Evolutionary conservation across 37 sponge, comb jelly and placozoan species (phyloP).

Genomic region (Diacarnus erythraeanus): DNA sequence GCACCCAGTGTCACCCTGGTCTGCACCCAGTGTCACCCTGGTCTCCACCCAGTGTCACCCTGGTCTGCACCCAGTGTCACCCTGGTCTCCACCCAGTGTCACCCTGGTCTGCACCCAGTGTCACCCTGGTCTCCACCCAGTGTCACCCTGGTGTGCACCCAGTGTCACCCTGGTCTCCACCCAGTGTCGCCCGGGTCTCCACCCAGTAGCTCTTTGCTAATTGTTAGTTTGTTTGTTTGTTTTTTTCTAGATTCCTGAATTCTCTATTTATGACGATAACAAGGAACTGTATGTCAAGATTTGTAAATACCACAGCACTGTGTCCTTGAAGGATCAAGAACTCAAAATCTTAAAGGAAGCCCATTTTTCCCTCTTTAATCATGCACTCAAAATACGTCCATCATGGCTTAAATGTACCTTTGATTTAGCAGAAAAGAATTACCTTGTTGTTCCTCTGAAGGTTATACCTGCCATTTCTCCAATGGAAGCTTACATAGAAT

Average conservation of each 20-base stretch:
- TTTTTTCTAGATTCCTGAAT: conserved; percentile 47
- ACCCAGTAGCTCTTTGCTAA: background rate
- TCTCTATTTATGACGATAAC: conserved; percentile 50
- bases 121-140: too few relatives aligned
- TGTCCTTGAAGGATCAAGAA: conserved; percentile 16
- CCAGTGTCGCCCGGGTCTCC: too few relatives aligned
- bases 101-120: too few relatives aligned
- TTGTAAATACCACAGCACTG: conserved; percentile 1
- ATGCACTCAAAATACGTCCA: conserved; percentile 34
- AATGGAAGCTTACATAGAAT: conserved; percentile 27
- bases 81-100: too few relatives aligned
- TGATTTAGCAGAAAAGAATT: conserved; percentile 18
- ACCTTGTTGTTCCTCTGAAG: conserved; percentile 59
- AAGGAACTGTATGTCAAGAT: conserved; percentile 42
- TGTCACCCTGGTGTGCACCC: too few relatives aligned
- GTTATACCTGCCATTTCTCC: background rate
- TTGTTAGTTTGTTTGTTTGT: background rate
- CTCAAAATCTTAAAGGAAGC: conserved; percentile 15
- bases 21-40: too few relatives aligned
- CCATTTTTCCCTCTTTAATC: conserved; percentile 43
- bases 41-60: too few relatives aligned
- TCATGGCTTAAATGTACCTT: conserved; percentile 18
- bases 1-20: too few relatives aligned
- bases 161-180: too few relatives aligned
- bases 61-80: too few relatives aligned